phyloP scores from a whole-genome alignment of 2,113 vertebrate species.

The Xiphorhynchus elegans region DNA sequence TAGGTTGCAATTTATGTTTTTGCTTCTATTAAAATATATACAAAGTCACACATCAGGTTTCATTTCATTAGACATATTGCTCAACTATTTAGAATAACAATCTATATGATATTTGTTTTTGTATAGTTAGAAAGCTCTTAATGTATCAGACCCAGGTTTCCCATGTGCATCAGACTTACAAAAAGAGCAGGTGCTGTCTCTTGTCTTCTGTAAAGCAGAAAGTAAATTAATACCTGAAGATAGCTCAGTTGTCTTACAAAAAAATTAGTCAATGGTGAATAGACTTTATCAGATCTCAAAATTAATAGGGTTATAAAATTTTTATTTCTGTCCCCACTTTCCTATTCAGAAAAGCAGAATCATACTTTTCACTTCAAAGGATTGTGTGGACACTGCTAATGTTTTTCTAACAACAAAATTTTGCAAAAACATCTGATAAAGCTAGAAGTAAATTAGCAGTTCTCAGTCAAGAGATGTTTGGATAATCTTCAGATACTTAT shows the following conservation, averaged over 20 bases:
- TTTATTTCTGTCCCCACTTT: not conserved
- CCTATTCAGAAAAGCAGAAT: not conserved
- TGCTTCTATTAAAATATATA: not conserved
- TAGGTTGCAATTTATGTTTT: not conserved
- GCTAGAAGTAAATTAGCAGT: not conserved
- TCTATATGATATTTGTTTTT: not conserved
- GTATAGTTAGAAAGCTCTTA: not conserved
- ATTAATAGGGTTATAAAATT: not conserved
- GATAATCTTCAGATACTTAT: not conserved
- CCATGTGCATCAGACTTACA: not conserved
- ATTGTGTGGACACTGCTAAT: not conserved
- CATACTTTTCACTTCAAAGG: not conserved
- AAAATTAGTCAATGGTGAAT: not conserved
- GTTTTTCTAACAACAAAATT: not conserved
- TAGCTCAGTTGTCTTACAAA: not conserved
- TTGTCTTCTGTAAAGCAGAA: not conserved
- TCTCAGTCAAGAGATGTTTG: not conserved
- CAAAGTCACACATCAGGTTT: not conserved
- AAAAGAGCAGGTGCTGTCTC: not conserved
- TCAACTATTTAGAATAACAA: not conserved
- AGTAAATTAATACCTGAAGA: not conserved
- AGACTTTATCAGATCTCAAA: not conserved
- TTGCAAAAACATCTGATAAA: not conserved
- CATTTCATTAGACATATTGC: not conserved
- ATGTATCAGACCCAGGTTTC: not conserved